Evolutionary conservation across 2,113 vertebrate species (phyloP).

Genomic region (Aptenodytes patagonicus): DNA sequence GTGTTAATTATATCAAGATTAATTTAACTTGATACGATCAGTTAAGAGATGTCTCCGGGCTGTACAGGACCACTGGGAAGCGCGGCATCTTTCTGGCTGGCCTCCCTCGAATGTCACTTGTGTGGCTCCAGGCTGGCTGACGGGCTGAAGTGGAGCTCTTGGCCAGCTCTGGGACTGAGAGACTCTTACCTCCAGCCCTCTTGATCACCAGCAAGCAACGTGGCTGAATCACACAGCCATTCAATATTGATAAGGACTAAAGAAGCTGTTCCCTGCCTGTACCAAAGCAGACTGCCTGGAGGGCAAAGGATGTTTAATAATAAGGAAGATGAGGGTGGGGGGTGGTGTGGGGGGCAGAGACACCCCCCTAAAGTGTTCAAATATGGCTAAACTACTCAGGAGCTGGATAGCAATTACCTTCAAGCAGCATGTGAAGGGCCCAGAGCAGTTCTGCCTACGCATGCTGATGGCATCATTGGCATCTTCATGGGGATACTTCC

Average conservation of each 20-base stretch:
- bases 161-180: not conserved
- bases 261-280: not conserved
- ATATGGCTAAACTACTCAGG: not conserved
- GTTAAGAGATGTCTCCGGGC: not conserved
- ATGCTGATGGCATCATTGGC: fast-evolving
- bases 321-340: not conserved
- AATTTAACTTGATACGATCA: not conserved
- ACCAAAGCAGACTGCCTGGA: not conserved
- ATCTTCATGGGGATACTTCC: not conserved
- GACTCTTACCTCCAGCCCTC: not conserved
- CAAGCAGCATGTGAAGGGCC: not conserved
- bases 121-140: not conserved
- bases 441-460: not conserved
- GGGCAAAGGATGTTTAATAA: not conserved
- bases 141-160: not conserved
- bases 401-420: not conserved
- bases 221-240: not conserved
- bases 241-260: not conserved
- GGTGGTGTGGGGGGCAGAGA: not conserved
- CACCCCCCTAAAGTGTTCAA: not conserved
- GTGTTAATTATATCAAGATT: not conserved
- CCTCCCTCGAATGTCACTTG: fast-evolving
- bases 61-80: not conserved
- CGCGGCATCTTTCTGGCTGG: not conserved
- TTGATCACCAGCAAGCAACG: not conserved